Base-by-base conservation (phyloP, 2,888 invertebrate species). In the Ganaspis brasiliensis region DNA sequence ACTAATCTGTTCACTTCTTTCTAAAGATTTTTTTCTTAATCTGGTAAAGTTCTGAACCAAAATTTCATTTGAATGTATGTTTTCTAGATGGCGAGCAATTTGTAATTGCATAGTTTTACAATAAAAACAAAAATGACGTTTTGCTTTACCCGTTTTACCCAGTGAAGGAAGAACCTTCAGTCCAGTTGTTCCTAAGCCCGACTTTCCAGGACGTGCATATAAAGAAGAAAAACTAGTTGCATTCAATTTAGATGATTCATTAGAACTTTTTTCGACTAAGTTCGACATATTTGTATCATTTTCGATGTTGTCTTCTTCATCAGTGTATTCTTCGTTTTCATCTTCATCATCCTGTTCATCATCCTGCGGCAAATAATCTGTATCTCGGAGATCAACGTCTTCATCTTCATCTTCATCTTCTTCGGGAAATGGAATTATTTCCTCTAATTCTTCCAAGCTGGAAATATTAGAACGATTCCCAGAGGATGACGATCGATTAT, bases 311-410 rank as follows among this genome's bases (percentile, higher is more conserved):
- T n/a, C n/a, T 10, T 5, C 2, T n/a, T 49, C 49, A 49, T 49
- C 49, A 5, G 4, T 9, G 35, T 4, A 35, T 35, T 2, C 3
- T n/a, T 49, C 49, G n/a, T 5, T n/a, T 49, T 49, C 49, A n/a
- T 49, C 49, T n/a, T n/a, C n/a, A n/a, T n/a, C n/a, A n/a, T n/a
- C n/a, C n/a, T n/a, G n/a, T n/a, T n/a, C n/a, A n/a, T n/a, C n/a
- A n/a, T n/a, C n/a, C n/a, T n/a, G 49, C 9, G 49, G 49, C n/a
- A 49, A 49, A n/a, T 49, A 49, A n/a, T 49, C 49, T 49, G 49
- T 6, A 49, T 49, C 49, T 14, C n/a, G 16, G 12, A 49, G 14
- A 49, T 49, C 49, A 49, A 0, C 12, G 1, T 49, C 49, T 2
- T 49, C 49, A 9, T 35, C 35, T 4, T 35, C 35, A 35, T 35